A percentile compares a stretch with the other conserved stretches of the same genome.
These are phyloP conservation scores for Lepidostoma basale DNA, from an alignment of 1,140 invertebrate species.

Conservation along the genomic window DNA sequence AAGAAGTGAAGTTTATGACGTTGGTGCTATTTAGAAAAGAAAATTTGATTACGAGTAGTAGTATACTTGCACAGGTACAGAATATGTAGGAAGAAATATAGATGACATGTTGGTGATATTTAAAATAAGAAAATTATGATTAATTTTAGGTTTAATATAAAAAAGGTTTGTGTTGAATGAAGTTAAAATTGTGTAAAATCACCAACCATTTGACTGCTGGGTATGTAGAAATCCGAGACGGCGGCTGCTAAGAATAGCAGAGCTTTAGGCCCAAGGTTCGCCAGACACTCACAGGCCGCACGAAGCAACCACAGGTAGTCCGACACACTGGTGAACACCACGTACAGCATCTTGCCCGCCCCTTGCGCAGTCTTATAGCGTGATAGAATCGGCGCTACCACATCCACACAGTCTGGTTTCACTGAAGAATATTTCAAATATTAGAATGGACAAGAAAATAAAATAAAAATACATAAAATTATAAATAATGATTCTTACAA, in stretches of 20 bases:
- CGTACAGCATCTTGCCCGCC: slow-evolving; percentile 70
- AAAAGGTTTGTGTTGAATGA: too few relatives aligned
- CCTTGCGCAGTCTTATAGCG: slow-evolving; percentile 74
- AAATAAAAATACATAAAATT: too few relatives aligned
- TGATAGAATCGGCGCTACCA: slow-evolving; percentile 70
- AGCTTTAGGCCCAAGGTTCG: slow-evolving; percentile 69
- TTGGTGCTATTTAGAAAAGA: too few relatives aligned
- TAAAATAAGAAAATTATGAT: not conserved
- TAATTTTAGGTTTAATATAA: too few relatives aligned
- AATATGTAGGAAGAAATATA: too few relatives aligned
- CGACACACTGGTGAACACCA: slow-evolving; percentile 83
- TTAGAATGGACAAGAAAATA: too few relatives aligned
- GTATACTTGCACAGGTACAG: too few relatives aligned
- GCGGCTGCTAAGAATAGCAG: slow-evolving; percentile 95
- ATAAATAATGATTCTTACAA: too few relatives aligned
- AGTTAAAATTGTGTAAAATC: not conserved
- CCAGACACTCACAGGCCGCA: slow-evolving; percentile 77
- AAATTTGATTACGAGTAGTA: too few relatives aligned
- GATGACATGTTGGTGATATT: not conserved
- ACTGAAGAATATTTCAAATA: too few relatives aligned
- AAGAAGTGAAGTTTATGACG: too few relatives aligned
- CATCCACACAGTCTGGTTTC: slow-evolving; percentile 70
- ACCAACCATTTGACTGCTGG: slow-evolving; percentile 86
- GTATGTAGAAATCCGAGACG: slow-evolving; percentile 98
- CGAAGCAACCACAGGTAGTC: slow-evolving; percentile 94